Evolutionary conservation across 2,113 vertebrate species (phyloP).

Genomic region (Australoheros scitulus): DNA sequence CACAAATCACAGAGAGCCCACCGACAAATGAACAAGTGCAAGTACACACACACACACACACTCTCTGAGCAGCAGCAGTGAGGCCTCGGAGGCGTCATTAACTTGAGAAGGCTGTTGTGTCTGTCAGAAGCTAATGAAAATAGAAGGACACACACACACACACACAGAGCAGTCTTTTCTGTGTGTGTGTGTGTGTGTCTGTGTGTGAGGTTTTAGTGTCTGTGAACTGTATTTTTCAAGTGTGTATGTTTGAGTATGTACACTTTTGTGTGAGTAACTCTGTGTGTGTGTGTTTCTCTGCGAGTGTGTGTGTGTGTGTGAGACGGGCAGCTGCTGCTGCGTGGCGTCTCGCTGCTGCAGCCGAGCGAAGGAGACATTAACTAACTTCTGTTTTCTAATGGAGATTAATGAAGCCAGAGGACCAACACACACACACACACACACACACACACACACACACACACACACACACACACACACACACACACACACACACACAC

Average conservation of each 20-base stretch:
- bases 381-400: conserved; percentile 84
- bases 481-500: too few species aligned
- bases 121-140: conserved; percentile 75
- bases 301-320: conserved; percentile 11
- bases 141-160: conserved; percentile 47
- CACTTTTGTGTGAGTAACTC: not conserved
- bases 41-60: conserved; percentile 25
- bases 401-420: conserved; percentile 81
- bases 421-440: conserved; percentile 29
- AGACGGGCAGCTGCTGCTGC: conserved; percentile 58
- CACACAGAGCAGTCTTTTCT: not conserved
- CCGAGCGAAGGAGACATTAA: conserved; percentile 80
- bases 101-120: conserved; percentile 70
- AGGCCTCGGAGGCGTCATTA: conserved; percentile 70
- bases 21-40: conserved; percentile 21
- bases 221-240: not conserved
- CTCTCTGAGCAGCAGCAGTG: conserved; percentile 18
- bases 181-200: not conserved
- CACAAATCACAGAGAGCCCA: conserved; percentile 24
- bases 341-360: conserved; percentile 63
- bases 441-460: conserved; percentile 12
- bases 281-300: conserved; percentile 38
- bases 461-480: not conserved
- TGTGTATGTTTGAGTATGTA: not conserved
- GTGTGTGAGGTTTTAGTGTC: not conserved